These are phyloP conservation scores for Sphaerophoria rueppellii DNA, from an alignment of 2,888 invertebrate species.

Conservation along the genomic window DNA sequence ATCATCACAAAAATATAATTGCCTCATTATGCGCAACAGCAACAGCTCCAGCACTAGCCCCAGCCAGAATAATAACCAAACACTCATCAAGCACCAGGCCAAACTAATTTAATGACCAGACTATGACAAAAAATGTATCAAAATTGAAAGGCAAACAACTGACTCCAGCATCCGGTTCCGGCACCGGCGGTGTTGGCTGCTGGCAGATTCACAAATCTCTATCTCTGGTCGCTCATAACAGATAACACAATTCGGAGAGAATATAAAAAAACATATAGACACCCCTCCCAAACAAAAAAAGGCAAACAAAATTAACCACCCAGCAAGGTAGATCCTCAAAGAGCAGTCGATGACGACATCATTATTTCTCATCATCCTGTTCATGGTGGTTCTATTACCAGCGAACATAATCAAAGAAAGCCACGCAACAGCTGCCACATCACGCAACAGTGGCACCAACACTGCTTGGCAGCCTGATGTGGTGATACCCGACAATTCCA, in stretches of 20 bases:
- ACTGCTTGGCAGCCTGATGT: slow-evolving; percentile 51
- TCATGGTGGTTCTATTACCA: slow-evolving; percentile 75
- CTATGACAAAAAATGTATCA: slow-evolving; percentile 25
- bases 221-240: slow-evolving; percentile 20
- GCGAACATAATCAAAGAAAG: slow-evolving; percentile 74
- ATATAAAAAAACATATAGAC: slow-evolving; percentile 1
- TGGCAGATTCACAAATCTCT: not conserved
- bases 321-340: slow-evolving; percentile 61
- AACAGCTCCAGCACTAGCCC: no score
- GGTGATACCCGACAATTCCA: slow-evolving; percentile 51
- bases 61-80: not conserved
- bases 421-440: slow-evolving; percentile 30
- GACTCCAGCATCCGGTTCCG: slow-evolving; percentile 5
- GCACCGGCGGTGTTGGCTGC: not conserved
- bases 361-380: slow-evolving; percentile 73
- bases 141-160: slow-evolving; percentile 12
- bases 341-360: slow-evolving; percentile 76
- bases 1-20: not conserved
- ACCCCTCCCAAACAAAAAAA: slow-evolving; percentile 11
- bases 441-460: slow-evolving; percentile 37
- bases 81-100: not conserved
- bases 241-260: not conserved
- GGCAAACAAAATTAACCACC: not conserved
- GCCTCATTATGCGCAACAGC: not conserved
- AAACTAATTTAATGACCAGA: slow-evolving; percentile 5